phyloP scores from a whole-genome alignment of 2,797 vertebrate genomes.

The Siniperca undulata region DNA sequence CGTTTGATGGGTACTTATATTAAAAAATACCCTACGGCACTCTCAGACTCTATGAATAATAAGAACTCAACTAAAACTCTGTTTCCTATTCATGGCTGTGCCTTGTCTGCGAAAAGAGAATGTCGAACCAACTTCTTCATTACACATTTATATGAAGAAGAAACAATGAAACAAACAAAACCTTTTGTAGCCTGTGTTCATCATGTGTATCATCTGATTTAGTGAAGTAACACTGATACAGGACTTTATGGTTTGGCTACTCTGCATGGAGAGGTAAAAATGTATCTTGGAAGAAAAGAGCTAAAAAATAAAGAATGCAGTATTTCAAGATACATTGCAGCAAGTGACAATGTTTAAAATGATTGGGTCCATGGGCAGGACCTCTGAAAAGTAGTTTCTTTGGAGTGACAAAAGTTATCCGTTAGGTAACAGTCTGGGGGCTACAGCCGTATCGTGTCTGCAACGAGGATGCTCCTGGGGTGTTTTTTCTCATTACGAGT shows the following conservation, averaged over 20 bases:
- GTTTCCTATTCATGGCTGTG: conserved; percentile 34
- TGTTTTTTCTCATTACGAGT: conserved; percentile 74
- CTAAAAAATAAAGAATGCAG: background rate
- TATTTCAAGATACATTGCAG: background rate
- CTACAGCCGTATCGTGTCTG: conserved; percentile 38
- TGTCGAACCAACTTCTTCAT: conserved; percentile 15
- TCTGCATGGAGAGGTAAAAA: background rate
- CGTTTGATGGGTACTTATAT: conserved; percentile 42
- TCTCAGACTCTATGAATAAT: conserved; percentile 64
- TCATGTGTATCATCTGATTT: conserved; percentile 6
- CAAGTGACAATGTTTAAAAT: background rate
- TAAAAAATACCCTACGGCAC: conserved; percentile 47
- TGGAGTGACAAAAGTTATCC: conserved; percentile 62
- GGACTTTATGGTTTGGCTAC: background rate
- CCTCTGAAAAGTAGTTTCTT: conserved; percentile 49
- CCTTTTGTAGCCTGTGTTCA: background rate
- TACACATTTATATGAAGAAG: background rate
- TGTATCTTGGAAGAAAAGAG: background rate
- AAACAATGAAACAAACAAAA: conserved; percentile 3
- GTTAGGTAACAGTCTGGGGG: conserved; percentile 50
- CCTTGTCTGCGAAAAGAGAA: background rate
- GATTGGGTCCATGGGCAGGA: background rate
- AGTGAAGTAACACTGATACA: background rate
- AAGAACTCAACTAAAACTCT: conserved; percentile 46
- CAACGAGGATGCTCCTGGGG: conserved; percentile 56